These are phyloP conservation scores for Premnoplex brunnescens DNA, from an alignment of 2,797 vertebrate species.

Conservation along the genomic window DNA sequence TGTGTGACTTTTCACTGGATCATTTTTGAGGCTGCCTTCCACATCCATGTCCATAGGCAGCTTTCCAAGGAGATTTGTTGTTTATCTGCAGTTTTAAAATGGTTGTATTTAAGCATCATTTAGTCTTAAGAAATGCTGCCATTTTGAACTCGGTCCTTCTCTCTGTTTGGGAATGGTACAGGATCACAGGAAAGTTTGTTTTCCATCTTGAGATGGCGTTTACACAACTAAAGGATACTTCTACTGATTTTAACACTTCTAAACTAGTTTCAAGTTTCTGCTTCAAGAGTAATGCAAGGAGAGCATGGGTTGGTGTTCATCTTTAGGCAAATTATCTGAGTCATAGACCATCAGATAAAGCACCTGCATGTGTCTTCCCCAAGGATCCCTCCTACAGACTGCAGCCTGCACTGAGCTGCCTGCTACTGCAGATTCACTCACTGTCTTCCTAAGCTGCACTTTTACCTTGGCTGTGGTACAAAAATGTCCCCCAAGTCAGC, in stretches of 20 bases:
- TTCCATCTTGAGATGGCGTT: neutral
- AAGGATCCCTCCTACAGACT: neutral
- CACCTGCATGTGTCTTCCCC: rapidly evolving
- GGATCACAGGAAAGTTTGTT: neutral
- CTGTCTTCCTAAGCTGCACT: neutral
- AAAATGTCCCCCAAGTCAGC: neutral
- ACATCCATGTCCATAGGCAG: neutral
- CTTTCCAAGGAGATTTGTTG: neutral
- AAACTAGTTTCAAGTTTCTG: neutral
- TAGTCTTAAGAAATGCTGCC: neutral
- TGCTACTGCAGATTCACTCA: rapidly evolving
- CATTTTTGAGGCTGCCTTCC: neutral
- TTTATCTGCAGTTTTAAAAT: neutral
- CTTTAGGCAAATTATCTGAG: neutral
- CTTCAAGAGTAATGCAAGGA: neutral
- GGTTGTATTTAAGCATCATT: neutral
- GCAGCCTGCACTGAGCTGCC: neutral
- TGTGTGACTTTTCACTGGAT: neutral
- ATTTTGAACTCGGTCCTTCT: neutral
- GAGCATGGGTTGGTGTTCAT: neutral
- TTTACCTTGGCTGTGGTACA: neutral
- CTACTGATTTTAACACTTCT: neutral
- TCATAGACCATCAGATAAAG: neutral
- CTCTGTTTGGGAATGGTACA: neutral
- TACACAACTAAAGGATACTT: neutral